A percentile compares a stretch with the other conserved stretches of the same genome.
Evolutionary conservation across 2,797 vertebrate species (phyloP).

Genomic region (Menidia menidia): DNA sequence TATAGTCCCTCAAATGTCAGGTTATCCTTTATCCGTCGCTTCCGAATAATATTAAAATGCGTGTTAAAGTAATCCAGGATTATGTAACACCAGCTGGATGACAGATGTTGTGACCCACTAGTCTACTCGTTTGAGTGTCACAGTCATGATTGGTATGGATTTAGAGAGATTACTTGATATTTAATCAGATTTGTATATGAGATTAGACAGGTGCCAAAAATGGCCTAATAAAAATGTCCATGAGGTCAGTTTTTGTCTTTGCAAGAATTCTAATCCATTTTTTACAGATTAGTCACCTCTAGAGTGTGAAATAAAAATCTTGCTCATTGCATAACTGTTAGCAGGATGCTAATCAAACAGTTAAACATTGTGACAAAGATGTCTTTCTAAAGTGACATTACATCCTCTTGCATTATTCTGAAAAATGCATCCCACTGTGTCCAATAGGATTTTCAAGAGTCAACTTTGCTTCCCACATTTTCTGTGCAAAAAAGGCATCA

Average conservation of each 20-base stretch:
- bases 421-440: neutral
- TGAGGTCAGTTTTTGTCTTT: constrained; percentile 1
- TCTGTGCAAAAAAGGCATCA: constrained; percentile 30
- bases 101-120: constrained; percentile 72
- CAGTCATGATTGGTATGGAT: constrained; percentile 54
- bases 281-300: too few relatives aligned
- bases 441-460: constrained; percentile 8
- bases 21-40: constrained; percentile 20
- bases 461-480: constrained; percentile 15
- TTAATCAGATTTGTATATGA: constrained; percentile 67
- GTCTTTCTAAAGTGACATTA: neutral
- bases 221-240: constrained; percentile 23
- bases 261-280: neutral
- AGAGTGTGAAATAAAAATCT: too few relatives aligned
- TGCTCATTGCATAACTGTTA: too few relatives aligned
- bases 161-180: constrained; percentile 65
- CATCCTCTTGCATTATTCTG: neutral
- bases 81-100: constrained; percentile 60
- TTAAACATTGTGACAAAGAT: too few relatives aligned
- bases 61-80: constrained; percentile 54
- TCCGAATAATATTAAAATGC: constrained; percentile 35
- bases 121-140: constrained; percentile 54
- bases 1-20: constrained; percentile 16
- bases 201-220: constrained; percentile 56
- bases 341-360: too few relatives aligned